These are phyloP conservation scores for Odontocolon sp. DNA, from an alignment of 2,888 invertebrate genomes.

Conservation along the genomic window DNA sequence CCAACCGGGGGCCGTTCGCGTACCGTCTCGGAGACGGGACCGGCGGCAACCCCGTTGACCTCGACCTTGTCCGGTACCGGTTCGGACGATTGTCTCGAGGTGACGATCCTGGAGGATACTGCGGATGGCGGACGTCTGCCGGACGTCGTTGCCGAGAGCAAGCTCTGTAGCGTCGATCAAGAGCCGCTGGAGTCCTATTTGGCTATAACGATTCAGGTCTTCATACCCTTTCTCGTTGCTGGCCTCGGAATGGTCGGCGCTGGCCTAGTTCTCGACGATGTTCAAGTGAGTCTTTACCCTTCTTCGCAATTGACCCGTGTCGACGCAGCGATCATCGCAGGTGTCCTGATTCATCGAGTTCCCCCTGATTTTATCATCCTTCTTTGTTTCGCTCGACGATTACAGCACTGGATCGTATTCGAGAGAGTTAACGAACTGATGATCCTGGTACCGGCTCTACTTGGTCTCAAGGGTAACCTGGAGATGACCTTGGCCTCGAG, in stretches of 20 bases:
- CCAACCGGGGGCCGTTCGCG: conserved; percentile 76
- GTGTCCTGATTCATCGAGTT: no score
- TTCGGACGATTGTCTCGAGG: conserved; percentile 70
- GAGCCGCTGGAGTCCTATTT: conserved; percentile 83
- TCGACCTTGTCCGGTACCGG: conserved; percentile 57
- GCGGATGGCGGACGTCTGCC: conserved; percentile 82
- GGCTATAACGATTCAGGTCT: conserved; percentile 86
- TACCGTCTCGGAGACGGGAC: conserved; percentile 74
- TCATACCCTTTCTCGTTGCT: conserved; percentile 88
- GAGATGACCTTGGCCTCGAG: conserved; percentile 98
- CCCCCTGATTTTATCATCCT: no score
- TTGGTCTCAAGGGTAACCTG: conserved; percentile 95
- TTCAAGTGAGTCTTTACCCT: conserved; percentile 82
- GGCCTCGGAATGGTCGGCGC: conserved; percentile 91
- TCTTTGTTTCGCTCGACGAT: conserved; percentile 22
- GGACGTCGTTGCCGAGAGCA: conserved; percentile 83
- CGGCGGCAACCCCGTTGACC: conserved; percentile 64
- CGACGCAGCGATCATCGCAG: not conserved
- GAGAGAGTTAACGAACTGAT: conserved; percentile 87
- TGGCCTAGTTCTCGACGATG: conserved; percentile 87
- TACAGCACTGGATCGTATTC: conserved; percentile 89
- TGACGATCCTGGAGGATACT: conserved; percentile 74
- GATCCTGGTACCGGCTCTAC: conserved; percentile 90
- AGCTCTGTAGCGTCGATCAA: conserved; percentile 79
- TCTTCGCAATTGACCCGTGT: not conserved